phyloP scores from a whole-genome alignment of 2,888 invertebrate species.

The Pantelozetes paolii region DNA sequence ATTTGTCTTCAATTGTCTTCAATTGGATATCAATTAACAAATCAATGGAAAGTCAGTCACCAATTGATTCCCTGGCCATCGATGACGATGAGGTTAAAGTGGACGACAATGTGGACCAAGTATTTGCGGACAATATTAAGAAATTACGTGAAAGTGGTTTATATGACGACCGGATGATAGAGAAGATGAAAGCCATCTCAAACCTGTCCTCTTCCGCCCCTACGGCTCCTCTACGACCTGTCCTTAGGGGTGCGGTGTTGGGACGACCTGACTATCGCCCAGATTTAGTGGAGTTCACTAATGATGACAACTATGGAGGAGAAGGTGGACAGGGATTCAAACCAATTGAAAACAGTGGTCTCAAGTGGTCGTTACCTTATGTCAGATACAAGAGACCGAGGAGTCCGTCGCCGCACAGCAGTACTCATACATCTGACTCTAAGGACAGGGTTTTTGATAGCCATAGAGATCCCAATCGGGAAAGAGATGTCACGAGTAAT shows the following conservation, averaged over 20 bases:
- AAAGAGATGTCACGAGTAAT: no score
- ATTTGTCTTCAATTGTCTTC: no score
- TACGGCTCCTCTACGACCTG: no score
- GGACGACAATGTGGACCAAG: neutral
- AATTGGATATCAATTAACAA: no score
- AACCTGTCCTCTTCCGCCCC: neutral
- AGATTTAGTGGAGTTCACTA: neutral
- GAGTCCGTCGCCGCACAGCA: neutral
- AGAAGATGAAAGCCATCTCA: neutral
- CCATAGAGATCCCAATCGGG: no score
- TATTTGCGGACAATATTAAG: neutral
- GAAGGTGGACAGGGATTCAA: neutral
- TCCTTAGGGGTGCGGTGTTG: neutral
- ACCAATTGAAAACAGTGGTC: constrained; percentile 10
- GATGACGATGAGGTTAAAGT: neutral
- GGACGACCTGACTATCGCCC: neutral
- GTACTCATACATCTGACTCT: neutral
- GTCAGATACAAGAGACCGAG: neutral
- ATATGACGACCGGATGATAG: neutral
- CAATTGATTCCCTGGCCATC: no score
- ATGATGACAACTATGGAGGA: neutral
- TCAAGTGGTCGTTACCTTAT: constrained; percentile 1
- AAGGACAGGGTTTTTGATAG: no score
- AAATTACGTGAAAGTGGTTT: neutral
- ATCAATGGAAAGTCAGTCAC: no score